phyloP scores from a whole-genome alignment of 2,113 vertebrate species.

The Gnathonemus echidnorhynchus region DNA sequence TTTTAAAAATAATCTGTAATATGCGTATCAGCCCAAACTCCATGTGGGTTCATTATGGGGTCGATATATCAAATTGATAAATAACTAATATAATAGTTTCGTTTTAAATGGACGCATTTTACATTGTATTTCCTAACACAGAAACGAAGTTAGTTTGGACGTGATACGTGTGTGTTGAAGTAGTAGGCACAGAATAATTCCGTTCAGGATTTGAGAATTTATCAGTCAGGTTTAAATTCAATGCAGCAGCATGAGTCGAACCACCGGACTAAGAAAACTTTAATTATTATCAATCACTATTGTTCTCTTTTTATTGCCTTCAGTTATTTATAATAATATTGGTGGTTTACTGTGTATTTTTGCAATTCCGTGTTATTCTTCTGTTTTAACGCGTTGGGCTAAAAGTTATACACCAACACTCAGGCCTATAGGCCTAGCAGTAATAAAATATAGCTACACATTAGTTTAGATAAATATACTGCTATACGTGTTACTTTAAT shows the following conservation, averaged over 20 bases:
- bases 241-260: background rate
- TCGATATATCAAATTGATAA: background rate
- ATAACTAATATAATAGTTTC: background rate
- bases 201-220: background rate
- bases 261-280: background rate
- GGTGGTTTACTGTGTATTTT: background rate
- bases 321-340: background rate
- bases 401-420: background rate
- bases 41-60: background rate
- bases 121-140: background rate
- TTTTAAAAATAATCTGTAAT: background rate
- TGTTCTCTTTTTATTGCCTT: background rate
- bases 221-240: background rate
- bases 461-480: background rate
- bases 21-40: background rate
- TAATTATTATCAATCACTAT: background rate
- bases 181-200: background rate
- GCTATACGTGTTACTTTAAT: background rate
- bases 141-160: background rate
- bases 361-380: background rate
- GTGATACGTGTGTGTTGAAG: background rate
- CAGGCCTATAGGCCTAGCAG: background rate
- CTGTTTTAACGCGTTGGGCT: too few species aligned
- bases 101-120: background rate
- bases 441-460: background rate